Base-by-base conservation (phyloP, 1,140 invertebrate species). In the Ditylenchus dipsaci region DNA sequence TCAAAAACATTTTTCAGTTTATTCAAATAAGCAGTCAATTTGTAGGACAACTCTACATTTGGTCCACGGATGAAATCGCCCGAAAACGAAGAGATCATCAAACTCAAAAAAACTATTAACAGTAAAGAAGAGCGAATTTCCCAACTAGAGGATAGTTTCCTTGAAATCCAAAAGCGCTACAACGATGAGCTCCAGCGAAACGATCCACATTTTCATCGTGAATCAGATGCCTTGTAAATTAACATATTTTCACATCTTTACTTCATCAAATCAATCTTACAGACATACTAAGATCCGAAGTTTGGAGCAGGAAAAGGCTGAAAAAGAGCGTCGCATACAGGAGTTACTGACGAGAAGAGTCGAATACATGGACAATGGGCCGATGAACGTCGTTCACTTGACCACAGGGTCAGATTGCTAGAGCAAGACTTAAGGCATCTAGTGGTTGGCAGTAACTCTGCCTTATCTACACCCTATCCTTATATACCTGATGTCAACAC, bases 351-450 rank as follows among this genome's bases (percentile, higher is more conserved):
- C 29, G 72, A 74, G 23, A 74, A 74, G 43, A 38, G 60, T 30
- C 47, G 73, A 64, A 74, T 74, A 26, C 72, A 74, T 21, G 45
- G 45, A 5, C 43, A 74, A 49, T 72, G 72, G 72, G 65, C 70
- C 11, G 73, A 74, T 42, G 72, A 74, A 38, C 42, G 72, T 15
- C 57, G 65, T 26, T 70, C 73, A 13, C 42, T 74, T 33, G 72
- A 74, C 42, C 60, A 71, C 26, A 21, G 73, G 9, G 73, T 74
- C 49, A 19, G 49, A 21, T 26, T 53, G 23, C 49, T 53, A 15
- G 49, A 53, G 49, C 49, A 53, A 53, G 49, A 53, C 49, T 17
- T 53, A 26, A 53, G 49, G 15, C 49, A 53, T 17, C 23, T 65
- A 23, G n/a, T 30, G 29, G 42, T 30, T 23, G 64, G 26, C 26